phyloP scores from a whole-genome alignment of 2,797 vertebrate species.

The Channa striata region DNA sequence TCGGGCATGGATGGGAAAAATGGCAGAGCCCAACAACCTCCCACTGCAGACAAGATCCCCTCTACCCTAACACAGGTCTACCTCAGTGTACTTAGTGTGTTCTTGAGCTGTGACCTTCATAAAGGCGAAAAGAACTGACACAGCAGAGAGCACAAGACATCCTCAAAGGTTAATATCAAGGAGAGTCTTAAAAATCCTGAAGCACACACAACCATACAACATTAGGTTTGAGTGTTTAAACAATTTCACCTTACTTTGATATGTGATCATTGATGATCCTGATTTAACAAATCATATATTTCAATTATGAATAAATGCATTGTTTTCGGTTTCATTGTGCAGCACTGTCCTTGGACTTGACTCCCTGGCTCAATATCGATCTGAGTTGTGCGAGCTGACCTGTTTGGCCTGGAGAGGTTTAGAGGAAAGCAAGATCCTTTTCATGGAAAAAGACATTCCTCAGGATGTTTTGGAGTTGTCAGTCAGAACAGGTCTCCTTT shows the following conservation, averaged over 20 bases:
- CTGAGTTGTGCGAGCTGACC: constrained; percentile 81
- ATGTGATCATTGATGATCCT: neutral
- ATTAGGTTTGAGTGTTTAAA: neutral
- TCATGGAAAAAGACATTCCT: constrained; percentile 81
- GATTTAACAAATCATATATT: neutral
- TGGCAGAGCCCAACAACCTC: neutral
- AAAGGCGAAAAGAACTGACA: neutral
- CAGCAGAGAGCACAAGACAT: neutral
- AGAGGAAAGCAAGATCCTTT: constrained; percentile 85
- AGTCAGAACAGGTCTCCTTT: constrained; percentile 79
- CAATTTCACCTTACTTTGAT: neutral
- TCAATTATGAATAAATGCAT: neutral
- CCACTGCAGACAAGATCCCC: constrained; percentile 72
- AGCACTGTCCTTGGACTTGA: constrained; percentile 15
- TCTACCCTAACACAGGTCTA: constrained; percentile 90
- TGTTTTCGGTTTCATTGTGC: constrained; percentile 20
- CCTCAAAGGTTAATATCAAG: constrained; percentile 47
- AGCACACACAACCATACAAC: neutral
- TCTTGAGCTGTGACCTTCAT: constrained; percentile 66
- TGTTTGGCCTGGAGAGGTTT: constrained; percentile 86
- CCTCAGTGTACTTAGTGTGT: constrained; percentile 85
- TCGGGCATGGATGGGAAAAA: constrained; percentile 6
- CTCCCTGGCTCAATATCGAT: constrained; percentile 40
- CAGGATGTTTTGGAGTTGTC: constrained; percentile 81
- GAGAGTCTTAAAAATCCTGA: neutral